A percentile compares a stretch with the other conserved stretches of the same genome.
phyloP scores from a whole-genome alignment of 2,113 vertebrate species.

The Balaenoptera acutorostrata region DNA sequence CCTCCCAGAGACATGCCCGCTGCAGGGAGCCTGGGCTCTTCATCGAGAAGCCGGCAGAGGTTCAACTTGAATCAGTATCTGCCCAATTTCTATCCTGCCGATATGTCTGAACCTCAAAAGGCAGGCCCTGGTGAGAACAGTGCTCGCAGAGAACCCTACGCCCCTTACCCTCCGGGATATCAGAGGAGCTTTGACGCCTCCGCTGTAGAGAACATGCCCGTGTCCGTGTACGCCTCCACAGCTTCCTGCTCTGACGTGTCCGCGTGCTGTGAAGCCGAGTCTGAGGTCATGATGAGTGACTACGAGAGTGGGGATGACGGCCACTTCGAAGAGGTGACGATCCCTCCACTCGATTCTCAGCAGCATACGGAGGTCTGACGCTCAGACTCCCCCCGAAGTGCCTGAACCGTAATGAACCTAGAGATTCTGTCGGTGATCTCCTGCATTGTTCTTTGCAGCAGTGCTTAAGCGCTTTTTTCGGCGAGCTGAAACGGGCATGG shows the following conservation, averaged over 20 bases:
- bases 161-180: constrained; percentile 84
- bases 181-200: constrained; percentile 88
- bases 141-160: constrained; percentile 83
- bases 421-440: constrained; percentile 49
- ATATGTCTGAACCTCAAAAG: constrained; percentile 83
- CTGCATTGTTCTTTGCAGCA: constrained; percentile 51
- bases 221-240: constrained; percentile 92
- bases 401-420: constrained; percentile 86
- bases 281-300: constrained; percentile 97
- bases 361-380: constrained; percentile 98
- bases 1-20: constrained; percentile 84
- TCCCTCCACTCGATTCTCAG: constrained; percentile 91
- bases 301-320: constrained; percentile 95
- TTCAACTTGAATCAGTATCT: constrained; percentile 94
- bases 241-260: constrained; percentile 98
- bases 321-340: constrained; percentile 88
- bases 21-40: constrained; percentile 79
- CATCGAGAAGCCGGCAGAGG: constrained; percentile 85
- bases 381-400: constrained; percentile 90
- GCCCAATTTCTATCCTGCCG: constrained; percentile 89
- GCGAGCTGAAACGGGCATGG: constrained; percentile 77
- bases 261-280: constrained; percentile 93
- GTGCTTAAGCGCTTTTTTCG: constrained; percentile 58
- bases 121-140: constrained; percentile 74
- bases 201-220: constrained; percentile 88